Base-by-base conservation (phyloP, 1,140 invertebrate genomes). In the Lamellibrachia luymesi region DNA sequence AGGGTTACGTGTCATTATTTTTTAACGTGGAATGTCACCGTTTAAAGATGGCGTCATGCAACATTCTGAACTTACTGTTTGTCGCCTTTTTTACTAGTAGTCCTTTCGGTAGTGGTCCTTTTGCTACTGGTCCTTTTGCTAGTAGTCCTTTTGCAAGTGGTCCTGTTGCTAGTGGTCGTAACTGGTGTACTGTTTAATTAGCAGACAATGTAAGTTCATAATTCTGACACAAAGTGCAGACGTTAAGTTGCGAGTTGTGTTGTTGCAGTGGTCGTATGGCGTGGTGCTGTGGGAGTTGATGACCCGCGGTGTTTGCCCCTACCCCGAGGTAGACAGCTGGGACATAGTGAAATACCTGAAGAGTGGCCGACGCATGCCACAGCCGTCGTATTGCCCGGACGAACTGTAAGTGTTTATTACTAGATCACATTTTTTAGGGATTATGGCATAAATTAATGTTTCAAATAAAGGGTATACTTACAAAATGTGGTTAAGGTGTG, bases 261-360 rank as follows among this genome's bases (percentile, higher is more conserved):
- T 91, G 51, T 93, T 92, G 90, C 93, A 96, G 96, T 96, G 96
- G 96, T 95, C 96, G 10, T 96, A 94, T 95, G 96, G 96, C 92
- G 94, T 96, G 52, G 94, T 96, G 17, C 91, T 96, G 93, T 96
- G 96, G 96, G 96, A 96, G 94, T 92, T 96, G 91, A 91, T 96
- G 93, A 96, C 96, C 93, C 95, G 96, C 92, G 96, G 96, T 50
- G 95, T 95, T 94, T 95, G 94, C 93, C 96, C 96, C 10, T 96
- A 96, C 93, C 95, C 96, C 89, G 95, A 95, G 93, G 94, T 96
- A 13, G 50, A 51, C 93, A 93, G 91, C 93, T 93, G 94, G 94
- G 94, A 95, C 51, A 94, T 96, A 49, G 56, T 94, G 0, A 93
- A 94, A 2, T 96, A 94, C 91, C 92, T 96, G n/a, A 95, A 94